Evolutionary conservation across 2,797 vertebrate genomes (phyloP).

Genomic region (Avahi laniger): DNA sequence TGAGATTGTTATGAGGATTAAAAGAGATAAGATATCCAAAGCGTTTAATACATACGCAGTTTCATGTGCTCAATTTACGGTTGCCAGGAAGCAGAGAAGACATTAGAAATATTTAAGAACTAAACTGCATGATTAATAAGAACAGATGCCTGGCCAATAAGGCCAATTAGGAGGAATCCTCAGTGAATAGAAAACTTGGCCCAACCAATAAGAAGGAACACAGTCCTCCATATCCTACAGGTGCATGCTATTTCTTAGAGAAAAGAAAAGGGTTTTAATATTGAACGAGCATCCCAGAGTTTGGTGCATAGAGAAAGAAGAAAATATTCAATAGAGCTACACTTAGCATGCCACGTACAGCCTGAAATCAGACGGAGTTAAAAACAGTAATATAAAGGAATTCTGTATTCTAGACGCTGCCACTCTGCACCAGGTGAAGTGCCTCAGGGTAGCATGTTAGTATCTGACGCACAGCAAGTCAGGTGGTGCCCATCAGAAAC

Average conservation of each 20-base stretch:
- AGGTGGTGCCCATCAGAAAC: neutral
- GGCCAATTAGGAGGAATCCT: neutral
- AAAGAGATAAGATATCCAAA: slow-evolving; percentile 17
- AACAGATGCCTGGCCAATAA: neutral
- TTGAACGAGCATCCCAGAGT: neutral
- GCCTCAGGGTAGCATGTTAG: neutral
- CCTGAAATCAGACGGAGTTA: neutral
- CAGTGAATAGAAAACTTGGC: neutral
- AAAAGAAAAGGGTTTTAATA: neutral
- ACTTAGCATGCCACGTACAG: neutral
- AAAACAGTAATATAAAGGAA: neutral
- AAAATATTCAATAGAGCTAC: neutral
- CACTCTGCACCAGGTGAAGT: neutral
- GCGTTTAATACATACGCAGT: neutral
- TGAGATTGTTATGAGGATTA: neutral
- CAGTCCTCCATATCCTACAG: neutral
- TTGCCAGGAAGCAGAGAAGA: neutral
- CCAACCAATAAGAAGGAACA: neutral
- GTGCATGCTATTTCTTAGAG: neutral
- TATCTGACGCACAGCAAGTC: neutral
- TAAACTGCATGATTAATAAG: neutral
- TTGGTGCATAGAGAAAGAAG: neutral
- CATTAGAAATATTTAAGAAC: neutral
- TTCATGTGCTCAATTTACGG: neutral
- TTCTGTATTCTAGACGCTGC: neutral